Base-by-base conservation (phyloP, 2,797 vertebrate genomes). In the Peromyscus nudipes region DNA sequence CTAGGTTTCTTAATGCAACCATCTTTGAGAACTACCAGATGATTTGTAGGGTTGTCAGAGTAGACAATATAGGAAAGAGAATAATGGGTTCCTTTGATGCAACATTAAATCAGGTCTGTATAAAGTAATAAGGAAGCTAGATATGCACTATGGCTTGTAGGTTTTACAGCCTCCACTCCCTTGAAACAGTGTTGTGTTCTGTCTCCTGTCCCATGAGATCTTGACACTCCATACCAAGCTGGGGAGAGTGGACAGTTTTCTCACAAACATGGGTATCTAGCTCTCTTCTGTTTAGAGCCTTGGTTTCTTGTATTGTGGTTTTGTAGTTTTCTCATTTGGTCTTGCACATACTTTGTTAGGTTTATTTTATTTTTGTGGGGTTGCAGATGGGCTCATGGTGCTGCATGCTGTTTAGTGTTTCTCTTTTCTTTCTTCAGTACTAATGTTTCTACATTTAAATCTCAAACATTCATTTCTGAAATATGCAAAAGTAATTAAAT, bases 401-500 rank as follows among this genome's bases (percentile, higher is more conserved):
- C 49, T 73, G 55, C 49, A 87, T 21, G 21, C 46, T 86, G 46
- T 34, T 84, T 29, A 40, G 10, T 8, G 21, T 76, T 87, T 25
- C 14, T 87, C 27, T 31, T 64, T 40, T 55, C 31, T 23, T 52
- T 46, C 49, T 67, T 87, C 6, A 40, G 29, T 81, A n/a, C 21
- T 60, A 52, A 71, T 80, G 7, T 76, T 94, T 92, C 67, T 73
- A 71, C 60, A 57, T 94, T 90, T 60, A 85, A 65, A 82, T 62
- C 25, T 29, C 31, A 71, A 2, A 52, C 57, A 27, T 52, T 92
- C 37, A n/a, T 34, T 55, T 37, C 1, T 86, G 5, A 4, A 92
- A 55, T 67, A 57, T 21, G 25, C 71, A 34, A 71, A 71, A 71
- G 31, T 71, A 52, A 92, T 17, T 86, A 52, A 55, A n/a, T 19